A percentile compares a stretch with the other conserved stretches of the same genome.
Conservation (phyloP, 64 coral and sea anemone species). For the Montipora sp. region DNA sequence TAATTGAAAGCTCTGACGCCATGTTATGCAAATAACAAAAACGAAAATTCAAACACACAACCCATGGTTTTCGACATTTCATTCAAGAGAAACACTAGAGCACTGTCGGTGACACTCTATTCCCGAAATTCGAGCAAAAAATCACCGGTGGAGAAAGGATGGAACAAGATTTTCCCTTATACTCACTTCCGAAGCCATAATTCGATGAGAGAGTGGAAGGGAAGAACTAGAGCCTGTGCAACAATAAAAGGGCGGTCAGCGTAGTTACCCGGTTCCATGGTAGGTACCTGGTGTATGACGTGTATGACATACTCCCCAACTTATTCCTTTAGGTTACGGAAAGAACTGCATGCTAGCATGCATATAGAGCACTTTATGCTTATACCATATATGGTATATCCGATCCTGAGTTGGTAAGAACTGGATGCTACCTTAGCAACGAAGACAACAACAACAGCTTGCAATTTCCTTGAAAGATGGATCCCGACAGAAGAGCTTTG, state of each 20-base stretch:
- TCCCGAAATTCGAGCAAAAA: background rate
- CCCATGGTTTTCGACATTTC: background rate
- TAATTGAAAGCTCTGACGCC: background rate
- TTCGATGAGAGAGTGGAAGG: conserved; percentile 37
- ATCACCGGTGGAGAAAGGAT: background rate
- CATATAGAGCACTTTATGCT: too few relatives aligned
- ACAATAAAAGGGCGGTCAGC: conserved; percentile 28
- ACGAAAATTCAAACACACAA: background rate
- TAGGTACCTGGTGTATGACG: too few relatives aligned
- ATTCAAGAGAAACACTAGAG: background rate
- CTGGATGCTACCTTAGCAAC: conserved; percentile 22
- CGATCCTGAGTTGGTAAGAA: too few relatives aligned
- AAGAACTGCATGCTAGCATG: too few relatives aligned
- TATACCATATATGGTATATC: too few relatives aligned
- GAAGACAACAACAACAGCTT: background rate
- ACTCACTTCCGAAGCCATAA: conserved; percentile 39
- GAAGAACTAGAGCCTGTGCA: conserved; percentile 1
- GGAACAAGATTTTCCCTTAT: conserved; percentile 23
- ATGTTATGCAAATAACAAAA: background rate
- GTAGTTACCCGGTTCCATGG: background rate
- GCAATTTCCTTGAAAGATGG: conserved; percentile 20
- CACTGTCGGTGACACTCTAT: background rate
- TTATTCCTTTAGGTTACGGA: too few relatives aligned
- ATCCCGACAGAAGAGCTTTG: conserved; percentile 66
- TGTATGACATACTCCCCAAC: too few relatives aligned